Conservation (phyloP, 2,797 vertebrate species). For the Lutra lutra region DNA sequence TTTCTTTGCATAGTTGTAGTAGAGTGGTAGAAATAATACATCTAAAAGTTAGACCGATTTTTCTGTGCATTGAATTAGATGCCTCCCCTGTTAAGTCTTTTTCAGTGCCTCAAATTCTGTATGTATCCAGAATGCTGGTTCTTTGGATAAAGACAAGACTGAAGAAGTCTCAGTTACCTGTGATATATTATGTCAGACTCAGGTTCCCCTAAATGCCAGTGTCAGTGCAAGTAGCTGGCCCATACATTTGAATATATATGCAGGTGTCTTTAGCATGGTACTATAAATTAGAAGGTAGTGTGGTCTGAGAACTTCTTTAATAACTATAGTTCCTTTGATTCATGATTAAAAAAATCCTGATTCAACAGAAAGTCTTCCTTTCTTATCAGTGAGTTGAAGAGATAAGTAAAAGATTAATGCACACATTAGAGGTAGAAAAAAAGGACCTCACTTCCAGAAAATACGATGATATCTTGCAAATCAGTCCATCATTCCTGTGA, state of each 20-base stretch:
- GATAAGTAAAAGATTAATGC: background rate
- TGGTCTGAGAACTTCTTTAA: background rate
- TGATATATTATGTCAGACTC: background rate
- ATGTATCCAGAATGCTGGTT: background rate
- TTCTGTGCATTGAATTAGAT: background rate
- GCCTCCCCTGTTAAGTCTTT: background rate
- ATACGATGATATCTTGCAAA: background rate
- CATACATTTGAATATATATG: background rate
- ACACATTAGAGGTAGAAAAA: background rate
- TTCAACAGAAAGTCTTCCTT: background rate
- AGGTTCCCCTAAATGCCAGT: background rate
- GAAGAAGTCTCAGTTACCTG: background rate
- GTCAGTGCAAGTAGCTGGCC: background rate
- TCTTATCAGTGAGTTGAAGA: background rate
- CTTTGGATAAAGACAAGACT: background rate
- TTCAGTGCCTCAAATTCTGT: background rate
- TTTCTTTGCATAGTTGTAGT: background rate
- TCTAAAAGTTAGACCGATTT: background rate
- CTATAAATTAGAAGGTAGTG: background rate
- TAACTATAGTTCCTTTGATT: background rate
- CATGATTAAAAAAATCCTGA: background rate
- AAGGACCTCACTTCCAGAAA: constrained; percentile 13
- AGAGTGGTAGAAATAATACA: background rate
- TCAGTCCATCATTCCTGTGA: background rate
- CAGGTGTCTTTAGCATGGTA: background rate